phyloP scores from a whole-genome alignment of 2,888 invertebrate species.

The Tinea trinotella region DNA sequence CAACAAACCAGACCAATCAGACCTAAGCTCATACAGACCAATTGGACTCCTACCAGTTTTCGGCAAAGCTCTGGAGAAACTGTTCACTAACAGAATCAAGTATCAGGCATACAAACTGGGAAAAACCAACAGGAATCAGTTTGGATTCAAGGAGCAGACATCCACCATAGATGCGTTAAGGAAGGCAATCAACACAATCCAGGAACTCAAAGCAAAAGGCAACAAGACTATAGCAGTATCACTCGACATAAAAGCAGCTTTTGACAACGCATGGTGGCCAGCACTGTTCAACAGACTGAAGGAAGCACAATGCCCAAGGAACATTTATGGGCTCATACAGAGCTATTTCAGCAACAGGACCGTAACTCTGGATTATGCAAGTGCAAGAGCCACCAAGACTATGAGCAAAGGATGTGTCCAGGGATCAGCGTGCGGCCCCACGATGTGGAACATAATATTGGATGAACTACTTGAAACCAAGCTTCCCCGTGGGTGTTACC shows the following conservation, averaged over 20 bases:
- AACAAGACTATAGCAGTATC: conserved; percentile 21
- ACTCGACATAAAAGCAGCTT: conserved; percentile 20
- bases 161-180: conserved; percentile 22
- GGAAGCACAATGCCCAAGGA: conserved; percentile 22
- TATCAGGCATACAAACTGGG: conserved; percentile 8
- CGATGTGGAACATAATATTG: conserved; percentile 27
- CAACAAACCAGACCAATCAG: conserved; percentile 21
- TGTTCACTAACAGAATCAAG: conserved; percentile 20
- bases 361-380: conserved; percentile 22
- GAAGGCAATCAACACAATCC: conserved; percentile 18
- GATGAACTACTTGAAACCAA: conserved; percentile 24
- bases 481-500: not conserved
- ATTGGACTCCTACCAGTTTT: conserved; percentile 26
- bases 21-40: conserved; percentile 24
- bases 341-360: conserved; percentile 23
- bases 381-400: conserved; percentile 11
- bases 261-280: conserved; percentile 21
- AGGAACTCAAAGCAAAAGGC: not conserved
- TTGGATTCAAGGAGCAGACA: conserved; percentile 24
- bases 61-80: conserved; percentile 25
- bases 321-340: conserved; percentile 23
- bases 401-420: conserved; percentile 28
- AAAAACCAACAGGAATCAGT: conserved; percentile 20
- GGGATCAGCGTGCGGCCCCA: conserved; percentile 26
- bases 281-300: conserved; percentile 23